These are phyloP conservation scores for Willisornis vidua DNA, from an alignment of 2,113 vertebrate genomes.

Conservation along the genomic window DNA sequence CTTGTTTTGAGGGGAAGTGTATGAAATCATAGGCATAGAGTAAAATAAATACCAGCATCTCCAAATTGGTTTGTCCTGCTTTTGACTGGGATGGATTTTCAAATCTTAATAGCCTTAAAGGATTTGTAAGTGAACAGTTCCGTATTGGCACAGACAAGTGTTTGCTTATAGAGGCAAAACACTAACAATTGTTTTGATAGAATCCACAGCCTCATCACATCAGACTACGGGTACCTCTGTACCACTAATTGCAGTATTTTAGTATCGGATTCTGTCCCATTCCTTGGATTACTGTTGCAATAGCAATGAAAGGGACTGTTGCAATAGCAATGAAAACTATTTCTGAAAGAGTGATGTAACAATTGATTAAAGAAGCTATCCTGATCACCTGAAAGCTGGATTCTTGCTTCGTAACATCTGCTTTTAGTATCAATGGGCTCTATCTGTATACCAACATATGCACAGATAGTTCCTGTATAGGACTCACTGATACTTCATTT, in stretches of 20 bases:
- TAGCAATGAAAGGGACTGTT: background rate
- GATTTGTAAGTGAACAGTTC: constrained; percentile 57
- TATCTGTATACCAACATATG: background rate
- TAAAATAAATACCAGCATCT: background rate
- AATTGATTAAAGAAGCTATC: background rate
- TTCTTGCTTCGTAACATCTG: background rate
- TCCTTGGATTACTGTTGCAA: constrained; percentile 5
- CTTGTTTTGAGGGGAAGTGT: background rate
- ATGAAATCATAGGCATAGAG: background rate
- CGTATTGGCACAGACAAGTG: background rate
- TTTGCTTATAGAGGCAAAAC: constrained; percentile 45
- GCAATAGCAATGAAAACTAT: background rate
- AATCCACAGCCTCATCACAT: constrained; percentile 26
- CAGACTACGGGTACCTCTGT: background rate
- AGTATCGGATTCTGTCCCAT: constrained; percentile 1
- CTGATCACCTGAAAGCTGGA: background rate
- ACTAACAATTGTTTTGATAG: constrained; percentile 55
- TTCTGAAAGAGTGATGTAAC: background rate
- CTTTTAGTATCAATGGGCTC: background rate
- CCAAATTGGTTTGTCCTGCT: background rate
- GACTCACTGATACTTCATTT: background rate
- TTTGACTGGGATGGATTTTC: background rate
- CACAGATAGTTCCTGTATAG: background rate
- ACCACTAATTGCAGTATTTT: constrained; percentile 62
- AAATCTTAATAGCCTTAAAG: constrained; percentile 64